A percentile compares a stretch with the other conserved stretches of the same genome.
Conservation (phyloP, 1,140 invertebrate genomes). For the Brachionus rubens region DNA sequence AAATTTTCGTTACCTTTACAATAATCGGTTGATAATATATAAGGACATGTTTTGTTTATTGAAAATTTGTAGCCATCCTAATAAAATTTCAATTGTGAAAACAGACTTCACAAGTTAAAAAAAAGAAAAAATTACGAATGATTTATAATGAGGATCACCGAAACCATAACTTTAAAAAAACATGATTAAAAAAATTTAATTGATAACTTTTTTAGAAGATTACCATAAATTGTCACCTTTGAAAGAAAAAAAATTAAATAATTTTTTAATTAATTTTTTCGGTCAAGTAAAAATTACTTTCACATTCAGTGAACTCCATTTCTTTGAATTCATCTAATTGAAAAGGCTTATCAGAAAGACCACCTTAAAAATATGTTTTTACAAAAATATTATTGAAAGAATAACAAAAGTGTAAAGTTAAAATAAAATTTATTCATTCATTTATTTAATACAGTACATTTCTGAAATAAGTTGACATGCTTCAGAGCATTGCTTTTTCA, state of each 20-base stretch:
- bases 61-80: constrained; percentile 16
- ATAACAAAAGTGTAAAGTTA: too few species aligned
- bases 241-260: background rate
- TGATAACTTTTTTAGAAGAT: too few species aligned
- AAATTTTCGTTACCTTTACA: background rate
- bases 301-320: background rate
- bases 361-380: too few species aligned
- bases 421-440: too few species aligned
- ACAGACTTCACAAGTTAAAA: background rate
- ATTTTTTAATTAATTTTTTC: background rate
- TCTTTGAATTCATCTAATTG: background rate
- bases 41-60: constrained; percentile 15
- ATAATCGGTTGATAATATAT: constrained; percentile 31
- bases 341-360: constrained; percentile 16
- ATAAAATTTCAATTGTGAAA: background rate
- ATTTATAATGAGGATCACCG: constrained; percentile 37
- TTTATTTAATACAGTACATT: too few species aligned
- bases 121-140: constrained; percentile 7
- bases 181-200: too few species aligned
- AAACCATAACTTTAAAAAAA: constrained; percentile 29
- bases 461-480: too few species aligned
- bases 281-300: background rate
- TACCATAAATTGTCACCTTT: too few species aligned
- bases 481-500: too few species aligned
- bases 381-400: too few species aligned